phyloP scores from a whole-genome alignment of 2,113 vertebrate genomes.

The Platycercus adscitus region DNA sequence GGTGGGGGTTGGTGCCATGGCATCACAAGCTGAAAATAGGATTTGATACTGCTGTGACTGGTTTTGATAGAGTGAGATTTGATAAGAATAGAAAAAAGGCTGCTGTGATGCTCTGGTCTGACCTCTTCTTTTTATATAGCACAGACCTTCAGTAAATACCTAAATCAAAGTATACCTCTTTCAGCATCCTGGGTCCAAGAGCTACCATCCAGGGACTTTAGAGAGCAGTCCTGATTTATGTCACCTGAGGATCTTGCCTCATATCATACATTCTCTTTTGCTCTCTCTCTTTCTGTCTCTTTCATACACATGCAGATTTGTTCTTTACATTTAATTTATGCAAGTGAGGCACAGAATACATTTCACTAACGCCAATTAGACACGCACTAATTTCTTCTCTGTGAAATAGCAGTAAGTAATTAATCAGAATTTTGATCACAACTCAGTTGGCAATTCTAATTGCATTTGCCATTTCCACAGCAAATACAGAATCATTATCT shows the following conservation, averaged over 20 bases:
- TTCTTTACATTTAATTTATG: constrained; percentile 66
- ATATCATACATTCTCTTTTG: not conserved
- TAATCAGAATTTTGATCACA: constrained; percentile 76
- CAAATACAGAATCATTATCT: constrained; percentile 67
- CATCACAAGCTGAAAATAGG: constrained; percentile 42
- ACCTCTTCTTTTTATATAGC: not conserved
- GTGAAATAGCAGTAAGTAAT: constrained; percentile 72
- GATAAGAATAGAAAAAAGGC: constrained; percentile 31
- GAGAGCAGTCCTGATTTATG: not conserved
- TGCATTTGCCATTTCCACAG: constrained; percentile 65
- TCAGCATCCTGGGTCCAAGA: rapidly evolving
- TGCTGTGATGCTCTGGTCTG: not conserved
- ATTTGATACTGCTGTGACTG: constrained; percentile 42
- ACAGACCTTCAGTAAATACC: not conserved
- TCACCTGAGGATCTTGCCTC: not conserved
- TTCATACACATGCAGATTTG: not conserved
- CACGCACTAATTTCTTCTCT: constrained; percentile 70
- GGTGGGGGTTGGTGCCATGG: not conserved
- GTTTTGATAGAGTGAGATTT: constrained; percentile 32
- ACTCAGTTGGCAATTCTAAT: constrained; percentile 72
- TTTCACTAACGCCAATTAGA: constrained; percentile 65
- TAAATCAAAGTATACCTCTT: not conserved
- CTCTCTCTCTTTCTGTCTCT: not conserved
- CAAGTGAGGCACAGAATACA: constrained; percentile 35
- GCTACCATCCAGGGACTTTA: not conserved